Evolutionary conservation across 2,888 invertebrate species (phyloP).

Genomic region (Clunio marinus): DNA sequence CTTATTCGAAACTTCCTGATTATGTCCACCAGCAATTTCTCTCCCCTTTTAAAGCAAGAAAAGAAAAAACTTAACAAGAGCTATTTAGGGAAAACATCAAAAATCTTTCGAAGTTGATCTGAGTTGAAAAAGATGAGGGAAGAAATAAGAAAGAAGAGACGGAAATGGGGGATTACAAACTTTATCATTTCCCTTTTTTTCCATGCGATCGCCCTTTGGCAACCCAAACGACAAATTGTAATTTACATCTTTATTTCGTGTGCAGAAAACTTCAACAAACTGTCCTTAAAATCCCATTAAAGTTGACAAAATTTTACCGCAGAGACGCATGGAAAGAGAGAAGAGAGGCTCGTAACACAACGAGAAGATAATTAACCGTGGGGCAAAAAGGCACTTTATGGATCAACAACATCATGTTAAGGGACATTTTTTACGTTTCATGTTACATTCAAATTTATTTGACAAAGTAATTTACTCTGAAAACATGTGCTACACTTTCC

Average conservation of each 20-base stretch:
- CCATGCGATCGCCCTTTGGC: constrained; percentile 31
- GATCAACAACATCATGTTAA: background rate
- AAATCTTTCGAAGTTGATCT: constrained; percentile 24
- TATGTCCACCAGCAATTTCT: constrained; percentile 25
- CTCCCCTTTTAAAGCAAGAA: background rate
- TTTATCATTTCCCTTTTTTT: constrained; percentile 26
- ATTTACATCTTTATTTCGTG: constrained; percentile 38
- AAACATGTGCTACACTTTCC: no score
- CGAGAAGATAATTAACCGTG: constrained; percentile 1
- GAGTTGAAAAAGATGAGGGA: background rate
- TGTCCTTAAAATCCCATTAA: constrained; percentile 37
- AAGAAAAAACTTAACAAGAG: background rate
- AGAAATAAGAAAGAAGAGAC: background rate
- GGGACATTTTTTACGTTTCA: constrained; percentile 2
- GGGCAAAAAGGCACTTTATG: background rate
- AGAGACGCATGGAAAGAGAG: constrained; percentile 18
- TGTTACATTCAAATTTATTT: constrained; percentile 5
- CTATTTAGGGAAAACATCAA: constrained; percentile 22
- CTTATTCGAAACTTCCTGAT: constrained; percentile 1
- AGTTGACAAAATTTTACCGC: constrained; percentile 39
- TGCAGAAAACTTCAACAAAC: constrained; percentile 3
- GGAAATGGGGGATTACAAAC: constrained; percentile 39
- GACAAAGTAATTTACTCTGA: constrained; percentile 3
- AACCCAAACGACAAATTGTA: constrained; percentile 30
- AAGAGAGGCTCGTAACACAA: background rate